Evolutionary conservation across 2,113 vertebrate species (phyloP), one percentile per base, ranked within the genome.

Genomic region (Copsychus sechellarum): DNA sequence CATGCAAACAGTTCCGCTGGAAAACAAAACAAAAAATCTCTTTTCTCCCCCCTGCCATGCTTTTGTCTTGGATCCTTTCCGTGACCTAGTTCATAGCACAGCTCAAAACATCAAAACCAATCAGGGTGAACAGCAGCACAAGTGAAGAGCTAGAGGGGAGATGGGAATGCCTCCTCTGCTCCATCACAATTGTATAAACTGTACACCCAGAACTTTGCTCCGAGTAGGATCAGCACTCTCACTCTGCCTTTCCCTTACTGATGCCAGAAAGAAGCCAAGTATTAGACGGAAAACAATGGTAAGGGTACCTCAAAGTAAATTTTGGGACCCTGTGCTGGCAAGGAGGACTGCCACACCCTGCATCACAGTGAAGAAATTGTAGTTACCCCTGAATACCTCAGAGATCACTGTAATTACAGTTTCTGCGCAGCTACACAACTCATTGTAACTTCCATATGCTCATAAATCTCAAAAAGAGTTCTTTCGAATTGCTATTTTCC

Each of bases 401-500:
- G 65, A 76, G 56, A 96, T 78, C 60, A 9, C 53, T 81, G 43
- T 71, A 95, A 94, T 84, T 92, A 81, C 65, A 90, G 53, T 64
- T 93, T 77, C 85, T 83, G 74, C 2, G 0, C 50, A 86, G 91
- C 81, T 93, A 81, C 34, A 15, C 61, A 60, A 86, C 85, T 90
- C 90, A 42, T n/a, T 86, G 64, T 81, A 88, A 95, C 80, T 86
- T 69, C n/a, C 76, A 86, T 74, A 91, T 0, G 19, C 79, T 88
- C 92, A 92, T 93, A 96, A 88, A 96, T 93, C 82, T 92, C 47
- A 51, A 9, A 42, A 86, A 93, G 83, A 88, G 48, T 65, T 86
- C 90, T 92, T 97, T 84, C 90, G 92, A 95, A 86, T 92, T 0
- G 24, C 86, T 83, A 2, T 95, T 96, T 94, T 96, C 96, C 95